Base-by-base conservation (phyloP, 2,797 vertebrate species). In the Pseudotriccus pelzelni region DNA sequence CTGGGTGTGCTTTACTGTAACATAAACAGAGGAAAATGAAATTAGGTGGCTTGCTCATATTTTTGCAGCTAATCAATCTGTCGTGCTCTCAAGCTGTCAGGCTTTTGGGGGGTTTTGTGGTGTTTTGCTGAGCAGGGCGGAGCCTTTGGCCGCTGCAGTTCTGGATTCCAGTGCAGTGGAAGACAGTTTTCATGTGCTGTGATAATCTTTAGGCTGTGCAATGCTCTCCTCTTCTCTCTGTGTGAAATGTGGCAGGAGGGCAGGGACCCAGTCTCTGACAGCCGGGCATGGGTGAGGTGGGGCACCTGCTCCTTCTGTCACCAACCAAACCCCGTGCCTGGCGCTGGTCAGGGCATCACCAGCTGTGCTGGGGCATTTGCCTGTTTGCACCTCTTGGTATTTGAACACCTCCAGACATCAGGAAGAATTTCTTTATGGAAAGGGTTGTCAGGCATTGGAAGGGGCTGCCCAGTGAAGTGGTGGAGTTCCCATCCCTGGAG, bases 1-100 rank as follows among this genome's bases (percentile, higher is more conserved):
- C 67, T 4, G 80, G 73, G 46, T 52, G 86, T 69, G 87, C 93
- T 89, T 53, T 6, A 24, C 88, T 80, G 64, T 24, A 58, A 47
- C 53, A 87, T 62, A 92, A 94, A 89, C 58, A 85, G 68, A 90
- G 86, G 82, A 18, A n/a, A 90, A 82, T 53, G 77, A 47, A 87
- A 80, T 85, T 74, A 14, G 34, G 89, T 77, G 84, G n/a, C 82
- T 95, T 64, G 89, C 89, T 90, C 72, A 8, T 89, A 34, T 87
- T 89, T 83, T 85, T 93, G 60, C 86, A 87, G 95, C 89, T 89
- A 49, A 93, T 92, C 81, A 74, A 64, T 84, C 94, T 90, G 90
- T 49, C 2, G 4, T 32, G 73, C 89, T 75, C 25, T 58, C 18
- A 34, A 56, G 88, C 92, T 70, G 87, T 73, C 87, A 37, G 5